phyloP scores from a whole-genome alignment of 2,797 vertebrate species.

The Bucorvus abyssinicus region DNA sequence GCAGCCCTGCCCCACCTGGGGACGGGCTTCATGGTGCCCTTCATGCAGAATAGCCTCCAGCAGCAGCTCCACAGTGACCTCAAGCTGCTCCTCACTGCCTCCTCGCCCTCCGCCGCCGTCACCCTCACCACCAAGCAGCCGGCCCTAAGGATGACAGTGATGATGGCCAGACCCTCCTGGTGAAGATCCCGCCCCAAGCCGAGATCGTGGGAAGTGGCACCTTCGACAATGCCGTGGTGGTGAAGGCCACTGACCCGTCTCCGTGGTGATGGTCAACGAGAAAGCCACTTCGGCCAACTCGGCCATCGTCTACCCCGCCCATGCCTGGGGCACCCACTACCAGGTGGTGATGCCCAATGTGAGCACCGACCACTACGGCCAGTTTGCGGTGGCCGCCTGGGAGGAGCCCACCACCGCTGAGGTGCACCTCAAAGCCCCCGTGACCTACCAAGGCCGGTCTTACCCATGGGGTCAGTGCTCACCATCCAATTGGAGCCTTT shows the following conservation, averaged over 20 bases:
- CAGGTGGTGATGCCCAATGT: constrained; percentile 74
- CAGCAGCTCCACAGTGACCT: constrained; percentile 6
- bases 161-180: constrained; percentile 48
- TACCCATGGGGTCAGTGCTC: constrained; percentile 37
- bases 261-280: constrained; percentile 69
- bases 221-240: constrained; percentile 64
- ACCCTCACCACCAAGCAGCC: constrained; percentile 45
- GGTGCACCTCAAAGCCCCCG: constrained; percentile 14
- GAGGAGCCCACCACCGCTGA: constrained; percentile 67
- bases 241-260: constrained; percentile 73
- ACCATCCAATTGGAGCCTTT: constrained; percentile 68
- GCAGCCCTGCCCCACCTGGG: not conserved
- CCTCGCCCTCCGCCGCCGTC: not conserved
- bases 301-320: constrained; percentile 67
- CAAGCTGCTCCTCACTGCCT: not conserved
- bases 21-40: not conserved
- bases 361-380: not conserved
- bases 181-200: constrained; percentile 67
- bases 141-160: not conserved
- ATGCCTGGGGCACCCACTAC: constrained; percentile 79
- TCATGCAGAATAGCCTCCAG: constrained; percentile 25
- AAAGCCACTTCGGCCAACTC: constrained; percentile 73
- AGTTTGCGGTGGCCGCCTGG: constrained; percentile 77
- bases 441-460: constrained; percentile 35
- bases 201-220: constrained; percentile 69